A percentile compares a stretch with the other conserved stretches of the same genome.
Conservation (phyloP, 2,888 invertebrate genomes). For the Drosophila diplacantha region DNA sequence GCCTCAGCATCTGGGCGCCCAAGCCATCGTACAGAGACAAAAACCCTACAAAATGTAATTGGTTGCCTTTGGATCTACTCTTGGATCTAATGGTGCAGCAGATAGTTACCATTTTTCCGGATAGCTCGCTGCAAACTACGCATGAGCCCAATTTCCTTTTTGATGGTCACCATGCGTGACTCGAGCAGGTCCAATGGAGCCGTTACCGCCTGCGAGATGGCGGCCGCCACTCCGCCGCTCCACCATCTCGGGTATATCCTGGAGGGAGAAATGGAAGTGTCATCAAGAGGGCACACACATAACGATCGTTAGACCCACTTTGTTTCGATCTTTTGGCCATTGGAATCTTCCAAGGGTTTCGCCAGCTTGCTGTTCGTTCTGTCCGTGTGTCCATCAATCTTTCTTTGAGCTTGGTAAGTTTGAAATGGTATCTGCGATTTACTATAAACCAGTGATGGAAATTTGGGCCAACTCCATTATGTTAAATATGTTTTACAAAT, state of each 20-base stretch:
- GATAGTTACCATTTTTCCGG: conserved; percentile 31
- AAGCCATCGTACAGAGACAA: conserved; percentile 47
- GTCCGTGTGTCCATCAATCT: conserved; percentile 13
- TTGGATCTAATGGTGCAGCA: no score
- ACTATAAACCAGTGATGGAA: background rate
- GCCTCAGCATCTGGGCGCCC: conserved; percentile 43
- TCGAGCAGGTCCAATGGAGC: conserved; percentile 49
- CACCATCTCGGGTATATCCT: conserved; percentile 48
- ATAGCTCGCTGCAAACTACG: conserved; percentile 3
- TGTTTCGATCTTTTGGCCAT: conserved; percentile 6
- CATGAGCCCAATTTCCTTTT: conserved; percentile 5
- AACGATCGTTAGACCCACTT: background rate
- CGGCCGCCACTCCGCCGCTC: conserved; percentile 47
- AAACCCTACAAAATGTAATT: conserved; percentile 23
- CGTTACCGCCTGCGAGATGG: conserved; percentile 30
- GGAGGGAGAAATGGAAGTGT: no score
- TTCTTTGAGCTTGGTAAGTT: background rate
- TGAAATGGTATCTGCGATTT: background rate
- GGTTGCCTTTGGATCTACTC: fast-evolving
- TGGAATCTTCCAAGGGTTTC: background rate
- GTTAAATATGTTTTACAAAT: background rate
- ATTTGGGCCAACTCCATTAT: background rate
- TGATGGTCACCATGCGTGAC: conserved; percentile 43
- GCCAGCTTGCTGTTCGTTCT: conserved; percentile 38
- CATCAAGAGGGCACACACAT: background rate